Base-by-base conservation (phyloP, 1,140 invertebrate species). In the Pectinophora gossypiella region DNA sequence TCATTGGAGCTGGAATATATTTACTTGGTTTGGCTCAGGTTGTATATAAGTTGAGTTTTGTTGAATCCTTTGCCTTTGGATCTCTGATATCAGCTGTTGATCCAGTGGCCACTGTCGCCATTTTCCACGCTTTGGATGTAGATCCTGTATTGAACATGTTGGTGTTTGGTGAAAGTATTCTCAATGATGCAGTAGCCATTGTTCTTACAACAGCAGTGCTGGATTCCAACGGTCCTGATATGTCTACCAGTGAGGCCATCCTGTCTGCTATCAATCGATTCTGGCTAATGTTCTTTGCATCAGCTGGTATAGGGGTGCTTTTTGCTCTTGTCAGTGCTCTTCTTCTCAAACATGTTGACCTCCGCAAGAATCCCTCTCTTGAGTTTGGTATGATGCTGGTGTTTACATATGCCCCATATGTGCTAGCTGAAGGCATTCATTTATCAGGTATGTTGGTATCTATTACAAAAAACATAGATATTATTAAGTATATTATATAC, bases 301-400 rank as follows among this genome's bases (percentile, higher is more conserved):
- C 98, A 4, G 97, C 98, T 48, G 96, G 95, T 15, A 98, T 99
- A 70, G 98, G 98, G n/a, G 95, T 97, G 7, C 89, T 95, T 12
- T 98, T 98, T 90, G 98, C 97, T 13, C 88, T 99, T 2, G 92
- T 97, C 13, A 98, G 97, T 89, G 97, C 98, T 23, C 85, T 99
- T 20, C 88, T 99, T 23, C 90, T 99, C 19, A 99, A 99, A 89
- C 96, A 99, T 89, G 92, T 99, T 57, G 97, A 99, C 89, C 89
- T 99, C 12, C 90, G 98, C 32, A 98, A 98, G 87, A 98, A 99
- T 89, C 98, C 98, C 0, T 99, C 98, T 4, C 88, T 99, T 32
- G 98, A 99, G 88, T 98, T 99, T 90, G 98, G 96, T 23, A 95
- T 99, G 88, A 98, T 99, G 95, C 88, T 99, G 15, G 96, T 99